A percentile compares a stretch with the other conserved stretches of the same genome.
These are phyloP conservation scores for Mionectes macconnelli DNA, from an alignment of 2,113 vertebrate species.

Conservation along the genomic window DNA sequence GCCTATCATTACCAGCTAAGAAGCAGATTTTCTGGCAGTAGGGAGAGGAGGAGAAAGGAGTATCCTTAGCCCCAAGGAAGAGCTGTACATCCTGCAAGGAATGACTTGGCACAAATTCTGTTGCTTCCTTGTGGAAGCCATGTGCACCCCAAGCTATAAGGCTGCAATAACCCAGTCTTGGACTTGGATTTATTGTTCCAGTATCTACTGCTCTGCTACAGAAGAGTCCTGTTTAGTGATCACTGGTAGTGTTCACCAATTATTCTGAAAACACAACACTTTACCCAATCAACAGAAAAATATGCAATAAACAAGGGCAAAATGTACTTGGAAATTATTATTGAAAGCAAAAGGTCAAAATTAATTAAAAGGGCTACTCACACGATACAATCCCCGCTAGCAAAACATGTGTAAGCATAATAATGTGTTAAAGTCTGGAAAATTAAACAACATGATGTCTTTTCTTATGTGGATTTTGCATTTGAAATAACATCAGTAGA, in stretches of 20 bases:
- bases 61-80: not conserved
- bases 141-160: not conserved
- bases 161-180: not conserved
- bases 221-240: not conserved
- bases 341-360: not conserved
- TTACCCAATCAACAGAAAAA: not conserved
- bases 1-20: not conserved
- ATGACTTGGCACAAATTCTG: not conserved
- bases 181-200: not conserved
- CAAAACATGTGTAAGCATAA: not conserved
- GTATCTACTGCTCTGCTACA: not conserved
- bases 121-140: not conserved
- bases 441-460: not conserved
- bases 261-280: not conserved
- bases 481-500: not conserved
- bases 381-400: not conserved
- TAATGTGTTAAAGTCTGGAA: not conserved
- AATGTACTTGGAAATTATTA: not conserved
- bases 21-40: not conserved
- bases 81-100: not conserved
- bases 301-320: not conserved
- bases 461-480: not conserved
- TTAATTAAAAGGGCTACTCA: not conserved
- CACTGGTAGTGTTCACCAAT: not conserved
- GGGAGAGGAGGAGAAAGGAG: not conserved